Conservation (phyloP, 92 coral and sea anemone species). For the Porites rus region DNA sequence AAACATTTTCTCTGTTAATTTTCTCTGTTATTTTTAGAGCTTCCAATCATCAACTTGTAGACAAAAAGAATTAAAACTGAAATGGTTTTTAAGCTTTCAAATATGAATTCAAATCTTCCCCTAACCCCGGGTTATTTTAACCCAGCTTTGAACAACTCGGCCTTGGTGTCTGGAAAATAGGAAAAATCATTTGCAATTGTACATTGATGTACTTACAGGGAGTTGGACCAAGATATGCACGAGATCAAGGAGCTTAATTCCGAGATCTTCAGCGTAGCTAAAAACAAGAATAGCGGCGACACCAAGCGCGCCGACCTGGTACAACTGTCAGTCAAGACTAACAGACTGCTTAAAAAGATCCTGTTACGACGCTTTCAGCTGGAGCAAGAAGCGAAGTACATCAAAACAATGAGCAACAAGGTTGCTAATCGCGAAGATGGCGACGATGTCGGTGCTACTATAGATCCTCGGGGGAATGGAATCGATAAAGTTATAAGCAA, state of each 20-base stretch:
- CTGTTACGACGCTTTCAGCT: constrained; percentile 77
- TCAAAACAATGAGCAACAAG: constrained; percentile 60
- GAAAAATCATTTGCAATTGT: background rate
- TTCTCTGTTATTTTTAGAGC: too few species aligned
- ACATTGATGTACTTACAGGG: constrained; percentile 42
- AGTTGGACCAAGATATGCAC: constrained; percentile 71
- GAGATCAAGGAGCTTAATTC: constrained; percentile 73
- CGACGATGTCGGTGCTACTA: constrained; percentile 9
- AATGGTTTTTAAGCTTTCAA: too few species aligned
- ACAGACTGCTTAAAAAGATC: constrained; percentile 63
- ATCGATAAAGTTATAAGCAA: constrained; percentile 30
- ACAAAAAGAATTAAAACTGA: too few species aligned
- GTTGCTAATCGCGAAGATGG: constrained; percentile 35
- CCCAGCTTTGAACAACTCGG: too few species aligned
- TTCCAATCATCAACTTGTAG: too few species aligned
- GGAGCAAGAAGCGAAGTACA: constrained; percentile 73
- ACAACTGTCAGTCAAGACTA: constrained; percentile 67
- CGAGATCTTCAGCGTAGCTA: constrained; percentile 34
- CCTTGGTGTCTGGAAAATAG: background rate
- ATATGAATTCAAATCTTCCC: too few species aligned
- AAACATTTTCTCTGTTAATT: too few species aligned
- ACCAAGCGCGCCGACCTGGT: constrained; percentile 47
- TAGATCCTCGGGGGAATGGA: constrained; percentile 10
- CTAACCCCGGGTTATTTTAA: too few species aligned
- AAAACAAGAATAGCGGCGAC: constrained; percentile 37